Evolutionary conservation across 2,797 vertebrate species (phyloP).

Genomic region (Eulemur mongoz): DNA sequence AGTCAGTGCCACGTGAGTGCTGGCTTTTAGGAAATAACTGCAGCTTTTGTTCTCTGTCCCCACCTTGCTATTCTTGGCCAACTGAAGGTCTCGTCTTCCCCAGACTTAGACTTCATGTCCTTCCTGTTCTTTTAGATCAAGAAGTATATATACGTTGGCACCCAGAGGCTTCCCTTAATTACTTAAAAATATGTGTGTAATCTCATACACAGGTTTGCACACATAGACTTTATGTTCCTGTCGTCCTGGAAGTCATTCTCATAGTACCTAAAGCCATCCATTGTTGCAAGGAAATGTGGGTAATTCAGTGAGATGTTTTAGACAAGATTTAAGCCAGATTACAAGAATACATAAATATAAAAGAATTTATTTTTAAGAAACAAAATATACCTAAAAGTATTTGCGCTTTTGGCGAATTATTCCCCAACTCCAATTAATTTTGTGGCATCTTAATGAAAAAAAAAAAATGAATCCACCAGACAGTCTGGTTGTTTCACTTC

Average conservation of each 20-base stretch:
- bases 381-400: not conserved
- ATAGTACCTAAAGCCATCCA: not conserved
- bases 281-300: not conserved
- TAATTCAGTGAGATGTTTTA: constrained; percentile 24
- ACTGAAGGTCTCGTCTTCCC: not conserved
- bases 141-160: not conserved
- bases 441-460: not conserved
- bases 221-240: not conserved
- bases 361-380: not conserved
- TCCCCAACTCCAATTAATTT: not conserved
- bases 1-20: not conserved
- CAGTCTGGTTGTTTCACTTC: not conserved
- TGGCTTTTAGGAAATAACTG: not conserved
- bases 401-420: not conserved
- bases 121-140: not conserved
- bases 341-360: not conserved
- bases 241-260: not conserved
- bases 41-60: not conserved
- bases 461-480: not conserved
- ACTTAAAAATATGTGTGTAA: not conserved
- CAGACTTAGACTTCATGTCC: not conserved
- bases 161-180: not conserved
- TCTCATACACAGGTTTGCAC: not conserved
- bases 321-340: constrained; percentile 7
- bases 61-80: not conserved